Evolutionary conservation across 2,888 invertebrate species (phyloP).

Genomic region (Choreutis nemorana): DNA sequence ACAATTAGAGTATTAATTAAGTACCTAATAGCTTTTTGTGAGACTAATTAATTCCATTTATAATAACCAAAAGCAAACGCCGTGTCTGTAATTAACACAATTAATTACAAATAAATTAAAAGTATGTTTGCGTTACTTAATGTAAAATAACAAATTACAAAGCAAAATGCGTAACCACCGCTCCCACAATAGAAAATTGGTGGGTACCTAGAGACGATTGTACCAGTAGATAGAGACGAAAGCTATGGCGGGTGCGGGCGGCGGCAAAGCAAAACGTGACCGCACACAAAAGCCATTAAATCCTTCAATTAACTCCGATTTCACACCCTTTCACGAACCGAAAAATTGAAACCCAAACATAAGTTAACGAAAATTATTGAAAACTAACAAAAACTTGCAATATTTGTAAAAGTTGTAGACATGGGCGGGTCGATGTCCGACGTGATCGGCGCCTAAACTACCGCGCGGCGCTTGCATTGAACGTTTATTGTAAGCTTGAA

Average conservation of each 20-base stretch:
- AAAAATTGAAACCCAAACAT: constrained; percentile 66
- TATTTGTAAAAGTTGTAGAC: constrained; percentile 32
- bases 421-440: constrained; percentile 19
- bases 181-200: constrained; percentile 12
- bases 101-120: constrained; percentile 26
- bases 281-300: constrained; percentile 57
- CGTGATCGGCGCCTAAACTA: constrained; percentile 5
- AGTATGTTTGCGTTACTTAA: constrained; percentile 14
- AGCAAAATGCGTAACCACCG: constrained; percentile 9
- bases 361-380: constrained; percentile 62
- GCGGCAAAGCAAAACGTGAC: constrained; percentile 43
- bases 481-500: no score
- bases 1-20: constrained; percentile 33
- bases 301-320: constrained; percentile 61
- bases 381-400: constrained; percentile 56
- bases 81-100: constrained; percentile 29
- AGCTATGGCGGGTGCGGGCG: background rate
- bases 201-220: constrained; percentile 11
- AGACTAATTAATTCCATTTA: constrained; percentile 27
- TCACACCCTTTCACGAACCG: constrained; percentile 66
- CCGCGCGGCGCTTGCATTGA: no score
- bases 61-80: constrained; percentile 22
- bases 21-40: constrained; percentile 28
- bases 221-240: constrained; percentile 27
- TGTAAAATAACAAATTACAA: constrained; percentile 22